phyloP scores from a whole-genome alignment of 2,888 invertebrate genomes.

The Ephialtes manifestator region DNA sequence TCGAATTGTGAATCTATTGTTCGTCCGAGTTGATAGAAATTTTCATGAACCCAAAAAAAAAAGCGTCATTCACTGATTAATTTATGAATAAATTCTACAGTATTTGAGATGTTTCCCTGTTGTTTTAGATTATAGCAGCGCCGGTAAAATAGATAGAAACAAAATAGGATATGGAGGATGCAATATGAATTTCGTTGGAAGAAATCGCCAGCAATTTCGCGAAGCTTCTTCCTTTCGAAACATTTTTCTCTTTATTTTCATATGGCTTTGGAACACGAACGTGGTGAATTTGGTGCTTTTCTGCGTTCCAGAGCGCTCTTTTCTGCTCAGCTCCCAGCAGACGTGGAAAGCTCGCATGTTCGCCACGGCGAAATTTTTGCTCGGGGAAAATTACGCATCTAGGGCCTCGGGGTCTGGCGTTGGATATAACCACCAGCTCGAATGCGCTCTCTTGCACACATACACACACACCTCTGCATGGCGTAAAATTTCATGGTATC shows the following conservation, averaged over 20 bases:
- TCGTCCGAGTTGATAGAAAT: neutral
- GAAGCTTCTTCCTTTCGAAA: neutral
- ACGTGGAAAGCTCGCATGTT: conserved; percentile 7
- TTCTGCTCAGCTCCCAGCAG: conserved; percentile 6
- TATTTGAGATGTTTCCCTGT: neutral
- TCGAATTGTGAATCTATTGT: too few relatives aligned
- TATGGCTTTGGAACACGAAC: conserved; percentile 13
- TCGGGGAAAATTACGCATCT: conserved; percentile 65
- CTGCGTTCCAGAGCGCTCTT: conserved; percentile 18
- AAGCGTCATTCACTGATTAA: neutral
- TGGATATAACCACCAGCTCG: conserved; percentile 1
- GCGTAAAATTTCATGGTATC: conserved; percentile 73
- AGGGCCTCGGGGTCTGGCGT: conserved; percentile 43
- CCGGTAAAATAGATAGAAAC: neutral
- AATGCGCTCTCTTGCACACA: conserved; percentile 7
- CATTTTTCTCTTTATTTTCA: conserved; percentile 43
- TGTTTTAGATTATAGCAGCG: neutral
- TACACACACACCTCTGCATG: conserved; percentile 30
- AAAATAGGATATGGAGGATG: neutral
- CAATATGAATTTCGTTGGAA: conserved; percentile 10
- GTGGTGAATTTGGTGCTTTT: conserved; percentile 4
- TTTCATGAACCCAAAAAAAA: neutral
- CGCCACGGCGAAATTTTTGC: conserved; percentile 56
- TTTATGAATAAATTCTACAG: neutral
- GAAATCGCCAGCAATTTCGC: conserved; percentile 14